A percentile compares a stretch with the other conserved stretches of the same genome.
phyloP scores from a whole-genome alignment of 30 jellyfish, hydroid and myxozoan species.

The Turritopsis dohrnii region DNA sequence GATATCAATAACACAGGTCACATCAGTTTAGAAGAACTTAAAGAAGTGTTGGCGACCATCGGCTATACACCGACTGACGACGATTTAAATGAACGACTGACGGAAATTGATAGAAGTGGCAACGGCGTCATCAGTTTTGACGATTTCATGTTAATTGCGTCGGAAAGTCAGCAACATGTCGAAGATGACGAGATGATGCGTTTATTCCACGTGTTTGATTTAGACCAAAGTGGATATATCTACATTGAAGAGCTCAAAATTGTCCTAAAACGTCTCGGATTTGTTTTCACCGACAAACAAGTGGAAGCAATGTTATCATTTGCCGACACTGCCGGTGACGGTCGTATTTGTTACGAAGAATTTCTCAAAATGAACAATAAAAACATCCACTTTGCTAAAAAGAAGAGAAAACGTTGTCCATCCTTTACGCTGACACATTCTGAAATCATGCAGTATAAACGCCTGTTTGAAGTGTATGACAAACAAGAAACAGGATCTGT shows the following conservation, averaged over 20 bases:
- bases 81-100: not conserved
- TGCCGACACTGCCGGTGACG: conserved; percentile 26
- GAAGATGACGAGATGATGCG: conserved; percentile 9
- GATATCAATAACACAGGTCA: conserved; percentile 4
- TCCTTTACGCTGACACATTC: not conserved
- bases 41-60: not conserved
- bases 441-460: not conserved
- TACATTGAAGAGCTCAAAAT: not conserved
- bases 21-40: not conserved
- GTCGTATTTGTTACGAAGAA: conserved; percentile 14
- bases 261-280: conserved; percentile 18
- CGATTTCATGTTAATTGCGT: not conserved
- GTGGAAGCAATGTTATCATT: conserved; percentile 12
- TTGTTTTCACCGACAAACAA: not conserved
- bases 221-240: conserved; percentile 15
- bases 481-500: not conserved
- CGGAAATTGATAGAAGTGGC: conserved; percentile 1
- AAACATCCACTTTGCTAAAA: not conserved
- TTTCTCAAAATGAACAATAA: not conserved
- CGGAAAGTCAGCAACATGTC: not conserved
- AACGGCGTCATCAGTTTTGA: conserved; percentile 30
- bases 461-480: conserved; percentile 9
- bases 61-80: conserved; percentile 3
- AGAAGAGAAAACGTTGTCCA: not conserved
- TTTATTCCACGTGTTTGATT: conserved; percentile 8